Base-by-base conservation (phyloP, 2,113 vertebrate genomes). In the Prunella fulvescens region DNA sequence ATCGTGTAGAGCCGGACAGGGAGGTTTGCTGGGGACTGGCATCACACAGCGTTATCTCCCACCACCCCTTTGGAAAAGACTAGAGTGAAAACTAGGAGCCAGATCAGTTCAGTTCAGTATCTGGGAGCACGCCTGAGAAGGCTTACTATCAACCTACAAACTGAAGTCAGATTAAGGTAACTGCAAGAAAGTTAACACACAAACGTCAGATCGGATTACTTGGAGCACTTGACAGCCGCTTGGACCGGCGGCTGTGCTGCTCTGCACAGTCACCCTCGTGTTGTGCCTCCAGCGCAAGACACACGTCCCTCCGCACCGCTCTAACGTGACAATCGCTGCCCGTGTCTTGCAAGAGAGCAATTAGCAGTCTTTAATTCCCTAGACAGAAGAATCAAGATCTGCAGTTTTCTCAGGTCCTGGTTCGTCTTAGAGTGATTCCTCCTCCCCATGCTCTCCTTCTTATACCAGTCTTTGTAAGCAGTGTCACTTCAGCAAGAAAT, bases 1-100 rank as follows among this genome's bases (percentile, higher is more conserved):
- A 10, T 40, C 15, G 1, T 3, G 1, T 4, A 6, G 42, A n/a
- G 7, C 6, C 3, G 5, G 69, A 7, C 20, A 5, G 19, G 10
- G 56, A 56, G 40, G 10, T 33, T 44, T 74, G 58, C 48, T 8
- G 51, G 45, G 24, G 7, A 4, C 35, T 8, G 3, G 54, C 5
- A 1, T n/a, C 69, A 29, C 24, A 10, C 24, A 7, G 31, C 3
- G 1, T 14, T 42, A 11, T 26, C 42, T 19, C 64, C 35, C 42
- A 44, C 42, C 14, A 4, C 19, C 31, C 26, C 3, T 37, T 47
- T 15, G 48, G 62, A 45, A 64, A 45, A 58, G 47, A 3, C 29
- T 22, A 7, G 13, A 7, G 4, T 17, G 53, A 60, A 85, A 85
- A 28, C 40, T 2, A 33, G 56, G 20, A 62, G 35, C 35, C 29